Evolutionary conservation across 64 coral and sea anemone genomes (phyloP).

Genomic region (Platygyra sinensis): DNA sequence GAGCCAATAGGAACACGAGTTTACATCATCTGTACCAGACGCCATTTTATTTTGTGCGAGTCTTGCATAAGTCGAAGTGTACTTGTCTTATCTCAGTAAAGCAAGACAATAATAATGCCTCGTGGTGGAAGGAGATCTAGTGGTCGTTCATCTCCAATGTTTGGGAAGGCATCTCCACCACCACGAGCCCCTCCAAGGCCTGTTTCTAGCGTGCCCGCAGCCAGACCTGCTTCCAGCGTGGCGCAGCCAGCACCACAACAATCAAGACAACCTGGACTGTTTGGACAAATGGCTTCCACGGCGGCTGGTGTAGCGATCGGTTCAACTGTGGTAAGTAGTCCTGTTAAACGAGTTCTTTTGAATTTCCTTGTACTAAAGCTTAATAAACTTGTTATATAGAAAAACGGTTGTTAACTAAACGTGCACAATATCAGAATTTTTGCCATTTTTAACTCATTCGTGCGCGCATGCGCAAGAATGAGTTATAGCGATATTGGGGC

Average conservation of each 20-base stretch:
- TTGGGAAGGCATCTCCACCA: conserved; percentile 36
- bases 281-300: conserved; percentile 97
- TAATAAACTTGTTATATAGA: neutral
- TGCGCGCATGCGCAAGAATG: too few species aligned
- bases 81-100: neutral
- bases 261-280: conserved; percentile 74
- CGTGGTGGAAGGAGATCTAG: conserved; percentile 78
- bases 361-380: neutral
- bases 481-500: too few species aligned
- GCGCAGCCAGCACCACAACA: conserved; percentile 43
- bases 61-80: neutral
- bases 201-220: conserved; percentile 62
- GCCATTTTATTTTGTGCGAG: conserved; percentile 24
- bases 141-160: conserved; percentile 55
- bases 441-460: too few species aligned
- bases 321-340: conserved; percentile 83
- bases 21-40: conserved; percentile 26
- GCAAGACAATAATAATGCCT: conserved; percentile 60
- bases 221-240: conserved; percentile 55
- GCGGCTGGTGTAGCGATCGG: conserved; percentile 97
- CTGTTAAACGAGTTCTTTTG: neutral
- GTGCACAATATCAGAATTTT: neutral
- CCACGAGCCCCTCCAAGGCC: conserved; percentile 49
- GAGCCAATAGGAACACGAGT: conserved; percentile 32
- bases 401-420: neutral